A percentile compares a stretch with the other conserved stretches of the same genome.
phyloP scores from a whole-genome alignment of 2,797 vertebrate species.

The Sternarchorhynchus goeldii region DNA sequence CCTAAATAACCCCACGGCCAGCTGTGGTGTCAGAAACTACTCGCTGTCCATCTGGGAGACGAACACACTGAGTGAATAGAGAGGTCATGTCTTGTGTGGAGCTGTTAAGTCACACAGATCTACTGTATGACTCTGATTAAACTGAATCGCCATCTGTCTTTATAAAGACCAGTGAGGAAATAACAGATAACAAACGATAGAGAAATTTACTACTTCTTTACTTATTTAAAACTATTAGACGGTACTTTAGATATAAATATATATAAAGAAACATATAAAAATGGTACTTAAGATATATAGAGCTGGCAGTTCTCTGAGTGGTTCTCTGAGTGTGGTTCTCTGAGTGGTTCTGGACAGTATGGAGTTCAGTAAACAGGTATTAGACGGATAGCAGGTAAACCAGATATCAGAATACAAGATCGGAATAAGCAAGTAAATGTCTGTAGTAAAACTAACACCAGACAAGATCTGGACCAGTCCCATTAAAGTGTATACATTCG shows the following conservation, averaged over 20 bases:
- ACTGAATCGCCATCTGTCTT: neutral
- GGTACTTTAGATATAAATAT: neutral
- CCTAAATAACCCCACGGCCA: neutral
- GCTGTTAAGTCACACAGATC: neutral
- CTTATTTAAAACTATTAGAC: neutral
- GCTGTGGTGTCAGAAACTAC: constrained; percentile 1
- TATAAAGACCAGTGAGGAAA: neutral
- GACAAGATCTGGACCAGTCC: neutral
- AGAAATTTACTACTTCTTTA: neutral
- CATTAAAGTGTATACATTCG: neutral
- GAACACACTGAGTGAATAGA: constrained; percentile 17
- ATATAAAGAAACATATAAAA: neutral
- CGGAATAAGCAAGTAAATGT: neutral
- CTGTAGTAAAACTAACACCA: neutral
- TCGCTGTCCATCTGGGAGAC: constrained; percentile 45
- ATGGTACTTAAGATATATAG: neutral
- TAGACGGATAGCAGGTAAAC: no score
- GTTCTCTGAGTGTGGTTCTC: neutral
- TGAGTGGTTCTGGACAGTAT: neutral
- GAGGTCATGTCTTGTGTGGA: no score
- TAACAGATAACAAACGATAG: neutral
- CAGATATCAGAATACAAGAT: neutral
- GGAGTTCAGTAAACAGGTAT: neutral
- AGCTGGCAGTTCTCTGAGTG: neutral
- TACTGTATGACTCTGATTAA: neutral